These are phyloP conservation scores for Trematomus loennbergii DNA, from an alignment of 2,113 vertebrate genomes.

Conservation along the genomic window DNA sequence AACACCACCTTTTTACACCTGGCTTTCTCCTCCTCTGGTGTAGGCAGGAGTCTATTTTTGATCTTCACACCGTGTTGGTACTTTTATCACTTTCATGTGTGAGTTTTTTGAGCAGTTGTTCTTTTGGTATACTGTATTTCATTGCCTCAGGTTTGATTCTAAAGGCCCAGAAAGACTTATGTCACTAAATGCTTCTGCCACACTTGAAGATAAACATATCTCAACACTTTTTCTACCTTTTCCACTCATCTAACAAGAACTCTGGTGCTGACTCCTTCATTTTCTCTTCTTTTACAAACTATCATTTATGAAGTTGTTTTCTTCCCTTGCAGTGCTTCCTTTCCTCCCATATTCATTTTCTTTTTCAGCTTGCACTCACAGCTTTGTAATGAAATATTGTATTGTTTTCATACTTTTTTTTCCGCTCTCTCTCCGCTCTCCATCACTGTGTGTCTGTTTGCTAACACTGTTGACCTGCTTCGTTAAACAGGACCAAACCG, in stretches of 20 bases:
- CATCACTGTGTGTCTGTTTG: neutral
- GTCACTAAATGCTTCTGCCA: neutral
- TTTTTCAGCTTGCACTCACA: conserved; percentile 43
- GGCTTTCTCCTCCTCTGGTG: conserved; percentile 17
- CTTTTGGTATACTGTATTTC: neutral
- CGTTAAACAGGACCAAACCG: conserved; percentile 91
- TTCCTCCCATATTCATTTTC: conserved; percentile 34
- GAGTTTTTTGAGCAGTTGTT: neutral
- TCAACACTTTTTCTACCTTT: conserved; percentile 29
- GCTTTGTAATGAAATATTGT: neutral
- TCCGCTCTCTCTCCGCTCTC: neutral
- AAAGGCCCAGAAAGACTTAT: too few relatives aligned
- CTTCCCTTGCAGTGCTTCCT: conserved; percentile 54
- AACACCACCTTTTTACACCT: conserved; percentile 23
- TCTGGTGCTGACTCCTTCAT: conserved; percentile 47
- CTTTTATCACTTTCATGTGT: conserved; percentile 46
- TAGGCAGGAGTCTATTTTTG: conserved; percentile 14
- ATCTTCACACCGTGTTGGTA: neutral
- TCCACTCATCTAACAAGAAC: conserved; percentile 39
- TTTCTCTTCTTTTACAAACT: conserved; percentile 32
- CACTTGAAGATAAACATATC: conserved; percentile 31
- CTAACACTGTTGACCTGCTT: conserved; percentile 44
- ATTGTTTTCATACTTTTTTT: neutral
- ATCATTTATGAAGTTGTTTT: conserved; percentile 46
- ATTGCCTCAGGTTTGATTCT: neutral